These are phyloP conservation scores for Psilopsiagon aymara DNA, from an alignment of 2,113 vertebrate species.

Conservation along the genomic window DNA sequence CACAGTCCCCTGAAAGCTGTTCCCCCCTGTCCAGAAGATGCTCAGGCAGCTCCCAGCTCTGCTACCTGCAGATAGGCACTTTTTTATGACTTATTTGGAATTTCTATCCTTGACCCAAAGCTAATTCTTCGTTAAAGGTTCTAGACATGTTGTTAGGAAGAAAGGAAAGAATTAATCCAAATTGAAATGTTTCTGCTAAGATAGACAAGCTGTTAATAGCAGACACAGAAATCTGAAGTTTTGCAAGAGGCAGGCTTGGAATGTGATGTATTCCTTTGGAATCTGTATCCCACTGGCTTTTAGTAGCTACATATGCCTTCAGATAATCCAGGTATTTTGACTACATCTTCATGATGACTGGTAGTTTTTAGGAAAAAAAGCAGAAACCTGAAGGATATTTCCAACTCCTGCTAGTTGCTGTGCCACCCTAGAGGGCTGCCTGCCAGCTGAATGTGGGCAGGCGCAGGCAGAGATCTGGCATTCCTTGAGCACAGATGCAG, in stretches of 20 bases:
- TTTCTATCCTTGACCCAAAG: not conserved
- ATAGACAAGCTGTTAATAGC: not conserved
- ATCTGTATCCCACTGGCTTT: not conserved
- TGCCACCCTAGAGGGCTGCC: not conserved
- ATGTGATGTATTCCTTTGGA: not conserved
- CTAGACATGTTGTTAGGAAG: not conserved
- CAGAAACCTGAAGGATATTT: not conserved
- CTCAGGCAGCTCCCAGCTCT: not conserved
- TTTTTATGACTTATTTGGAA: not conserved
- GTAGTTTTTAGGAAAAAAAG: not conserved
- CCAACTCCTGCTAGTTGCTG: not conserved
- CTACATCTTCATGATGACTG: not conserved
- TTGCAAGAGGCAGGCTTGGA: not conserved
- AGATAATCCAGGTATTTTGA: not conserved
- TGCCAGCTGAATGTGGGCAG: not conserved
- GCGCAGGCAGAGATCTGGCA: not conserved
- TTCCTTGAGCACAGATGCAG: not conserved
- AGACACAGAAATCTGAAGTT: not conserved
- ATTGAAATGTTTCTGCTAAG: not conserved
- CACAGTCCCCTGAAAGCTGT: not conserved
- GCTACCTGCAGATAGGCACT: not conserved
- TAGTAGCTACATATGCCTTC: rapidly evolving
- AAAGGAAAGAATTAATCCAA: not conserved
- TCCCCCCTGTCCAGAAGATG: not conserved
- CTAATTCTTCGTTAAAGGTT: not conserved